These are phyloP conservation scores for Stenichneumon culpator DNA, from an alignment of 2,888 invertebrate genomes.

Conservation along the genomic window DNA sequence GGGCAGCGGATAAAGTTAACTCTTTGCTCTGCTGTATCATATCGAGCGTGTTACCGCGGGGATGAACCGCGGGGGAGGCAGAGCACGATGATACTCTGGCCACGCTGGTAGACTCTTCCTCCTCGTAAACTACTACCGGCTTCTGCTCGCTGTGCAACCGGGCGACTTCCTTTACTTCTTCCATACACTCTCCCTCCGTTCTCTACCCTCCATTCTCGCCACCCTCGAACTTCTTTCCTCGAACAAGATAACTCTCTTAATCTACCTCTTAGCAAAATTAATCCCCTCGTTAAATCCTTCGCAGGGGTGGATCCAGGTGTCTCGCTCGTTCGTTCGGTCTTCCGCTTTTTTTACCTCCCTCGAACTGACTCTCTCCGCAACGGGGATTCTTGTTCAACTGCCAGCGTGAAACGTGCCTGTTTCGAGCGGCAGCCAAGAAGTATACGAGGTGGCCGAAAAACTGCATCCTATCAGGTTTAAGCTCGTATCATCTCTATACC, in stretches of 20 bases:
- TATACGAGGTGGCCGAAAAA: background rate
- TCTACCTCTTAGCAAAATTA: constrained; percentile 77
- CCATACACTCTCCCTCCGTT: background rate
- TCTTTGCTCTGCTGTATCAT: constrained; percentile 11
- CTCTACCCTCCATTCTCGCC: constrained; percentile 4
- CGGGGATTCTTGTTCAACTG: constrained; percentile 8
- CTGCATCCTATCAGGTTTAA: no score
- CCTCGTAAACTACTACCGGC: constrained; percentile 73
- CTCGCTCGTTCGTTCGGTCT: background rate
- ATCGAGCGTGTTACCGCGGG: constrained; percentile 24
- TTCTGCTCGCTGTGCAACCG: background rate
- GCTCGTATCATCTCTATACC: no score
- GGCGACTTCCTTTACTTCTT: constrained; percentile 15
- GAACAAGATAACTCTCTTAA: constrained; percentile 76
- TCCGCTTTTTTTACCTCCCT: constrained; percentile 5
- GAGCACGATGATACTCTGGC: background rate
- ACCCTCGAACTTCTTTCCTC: constrained; percentile 69
- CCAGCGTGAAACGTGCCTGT: constrained; percentile 12
- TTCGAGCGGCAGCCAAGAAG: background rate
- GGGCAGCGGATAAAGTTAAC: constrained; percentile 31
- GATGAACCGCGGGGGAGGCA: background rate
- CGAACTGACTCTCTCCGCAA: background rate
- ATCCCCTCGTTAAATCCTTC: constrained; percentile 78
- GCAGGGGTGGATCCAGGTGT: constrained; percentile 38
- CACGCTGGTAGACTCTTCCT: constrained; percentile 55